Evolutionary conservation across 2,113 vertebrate species (phyloP).

Genomic region (Chascanopsetta lugubris): DNA sequence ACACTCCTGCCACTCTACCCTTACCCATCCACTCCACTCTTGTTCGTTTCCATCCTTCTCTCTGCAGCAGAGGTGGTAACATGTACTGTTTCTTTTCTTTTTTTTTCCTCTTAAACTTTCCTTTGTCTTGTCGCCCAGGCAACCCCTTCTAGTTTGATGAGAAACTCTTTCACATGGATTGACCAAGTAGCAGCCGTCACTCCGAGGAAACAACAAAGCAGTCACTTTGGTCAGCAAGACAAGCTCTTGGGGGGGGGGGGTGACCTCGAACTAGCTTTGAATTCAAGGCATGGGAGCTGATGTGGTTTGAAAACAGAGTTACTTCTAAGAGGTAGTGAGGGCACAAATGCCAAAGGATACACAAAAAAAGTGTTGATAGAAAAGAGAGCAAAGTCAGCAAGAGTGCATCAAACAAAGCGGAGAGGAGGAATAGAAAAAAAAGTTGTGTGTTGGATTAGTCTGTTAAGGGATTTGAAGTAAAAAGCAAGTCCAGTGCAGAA

Average conservation of each 20-base stretch:
- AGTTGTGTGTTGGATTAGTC: not conserved
- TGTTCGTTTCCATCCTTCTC: conserved; percentile 63
- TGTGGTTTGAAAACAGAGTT: conserved; percentile 19
- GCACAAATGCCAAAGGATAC: conserved; percentile 26
- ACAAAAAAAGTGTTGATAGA: not conserved
- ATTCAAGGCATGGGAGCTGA: conserved; percentile 22
- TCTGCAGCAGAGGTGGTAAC: conserved; percentile 66
- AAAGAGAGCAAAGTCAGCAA: not conserved
- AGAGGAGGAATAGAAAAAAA: not conserved
- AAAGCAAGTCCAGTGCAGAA: conserved; percentile 3
- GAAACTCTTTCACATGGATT: conserved; percentile 57
- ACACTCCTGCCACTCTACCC: conserved; percentile 61
- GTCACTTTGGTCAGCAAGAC: conserved; percentile 45
- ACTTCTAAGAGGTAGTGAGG: conserved; percentile 9
- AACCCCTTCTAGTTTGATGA: conserved; percentile 63
- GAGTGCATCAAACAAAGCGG: not conserved
- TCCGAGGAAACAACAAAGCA: conserved; percentile 60
- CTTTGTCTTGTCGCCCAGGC: conserved; percentile 74
- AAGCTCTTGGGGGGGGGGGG: conserved; percentile 18
- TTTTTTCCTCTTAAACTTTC: conserved; percentile 19
- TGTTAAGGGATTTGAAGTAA: conserved; percentile 1
- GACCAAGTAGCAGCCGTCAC: conserved; percentile 56
- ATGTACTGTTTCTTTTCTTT: conserved; percentile 47
- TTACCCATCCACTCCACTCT: conserved; percentile 67
- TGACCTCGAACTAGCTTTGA: conserved; percentile 48